Evolutionary conservation across 23 tunicate species (phyloP), one percentile per base, ranked within the genome.

Genomic region (Ascidia mentula): DNA sequence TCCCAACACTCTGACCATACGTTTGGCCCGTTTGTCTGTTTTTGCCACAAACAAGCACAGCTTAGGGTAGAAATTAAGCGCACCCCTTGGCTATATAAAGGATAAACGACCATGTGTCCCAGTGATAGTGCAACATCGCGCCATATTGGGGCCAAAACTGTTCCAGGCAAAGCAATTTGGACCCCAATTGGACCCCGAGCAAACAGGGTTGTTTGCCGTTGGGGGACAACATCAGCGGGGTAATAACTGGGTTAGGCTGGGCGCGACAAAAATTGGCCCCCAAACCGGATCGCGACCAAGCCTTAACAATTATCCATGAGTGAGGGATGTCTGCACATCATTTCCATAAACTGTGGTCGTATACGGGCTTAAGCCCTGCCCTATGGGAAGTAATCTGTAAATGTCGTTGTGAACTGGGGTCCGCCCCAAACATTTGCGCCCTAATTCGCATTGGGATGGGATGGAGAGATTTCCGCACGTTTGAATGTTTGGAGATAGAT

Each of bases 201-300:
- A n/a, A 53, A 28, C 65, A 5, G 65, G 65, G 65, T 53, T 53
- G 65, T 53, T 53, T 53, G 65, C 22, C 65, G 24, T 20, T 28
- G 7, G 65, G 65, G 65, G n/a, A n/a, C 24, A 53, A 53, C 7
- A 53, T 26, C 65, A 53, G 65, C 24, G 65, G 65, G 65, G 65
- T 53, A 53, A 53, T 53, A 20, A 28, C 28, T 9, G 65, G 65
- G 65, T 20, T 26, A 28, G 65, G 65, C 65, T 28, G 65, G 65
- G 65, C 24, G 65, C 28, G 65, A 53, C 65, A 53, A 20, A 53
- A 53, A 53, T 53, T 53, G 65, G n/a, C n/a, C 65, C 65, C 65
- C 65, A 53, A 53, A 53, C 28, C 65, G 28, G 65, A 53, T 53
- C 24, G 65, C 28, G 65, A 53, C 65, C 65, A 26, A 53, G 65